Evolutionary conservation across 2,888 invertebrate species (phyloP), one percentile per base, ranked within the genome.

Genomic region (Lasioglossum malachurum): DNA sequence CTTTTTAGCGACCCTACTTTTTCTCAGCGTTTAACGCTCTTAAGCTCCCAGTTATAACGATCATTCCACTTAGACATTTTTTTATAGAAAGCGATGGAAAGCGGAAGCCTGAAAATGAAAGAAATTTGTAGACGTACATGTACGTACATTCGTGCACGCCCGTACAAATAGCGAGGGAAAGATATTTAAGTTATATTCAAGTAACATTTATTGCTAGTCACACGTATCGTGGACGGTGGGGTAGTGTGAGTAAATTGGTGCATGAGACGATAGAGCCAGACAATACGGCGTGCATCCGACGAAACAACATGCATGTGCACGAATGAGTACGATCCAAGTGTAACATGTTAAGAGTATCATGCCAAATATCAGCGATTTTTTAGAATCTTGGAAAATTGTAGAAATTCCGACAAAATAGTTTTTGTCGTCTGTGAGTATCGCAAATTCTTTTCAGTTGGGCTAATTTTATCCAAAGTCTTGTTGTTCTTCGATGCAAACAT

Each of bases 131-230:
- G 86, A 92, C 91, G 90, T 88, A 88, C 86, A 83, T 80, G 84
- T 75, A 80, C 75, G 82, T 89, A 83, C 82, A 81, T 81, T 90
- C 84, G 83, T 76, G 85, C 78, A 90, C 82, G 84, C 78, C 87
- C 87, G 76, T 87, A 89, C 79, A 88, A 87, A 75, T 86, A 84
- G 78, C 77, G 85, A 92, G 84, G 80, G 82, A 91, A 90, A 89
- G 90, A 90, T 92, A 89, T 93, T 93, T 93, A 94, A 93, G 91
- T 94, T 94, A 94, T 94, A 93, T 93, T 92, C 90, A 90, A 91
- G 85, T 91, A 93, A 93, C 88, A 92, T 93, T 93, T 94, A 93
- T 93, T 93, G 92, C 94, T 94, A 94, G 94, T 94, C 94, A 94
- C 93, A 93, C 91, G 81, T 89, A 92, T 92, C 78, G 91, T 93